Evolutionary conservation across 2,113 vertebrate genomes (phyloP).

Genomic region (Anas platyrhynchos): DNA sequence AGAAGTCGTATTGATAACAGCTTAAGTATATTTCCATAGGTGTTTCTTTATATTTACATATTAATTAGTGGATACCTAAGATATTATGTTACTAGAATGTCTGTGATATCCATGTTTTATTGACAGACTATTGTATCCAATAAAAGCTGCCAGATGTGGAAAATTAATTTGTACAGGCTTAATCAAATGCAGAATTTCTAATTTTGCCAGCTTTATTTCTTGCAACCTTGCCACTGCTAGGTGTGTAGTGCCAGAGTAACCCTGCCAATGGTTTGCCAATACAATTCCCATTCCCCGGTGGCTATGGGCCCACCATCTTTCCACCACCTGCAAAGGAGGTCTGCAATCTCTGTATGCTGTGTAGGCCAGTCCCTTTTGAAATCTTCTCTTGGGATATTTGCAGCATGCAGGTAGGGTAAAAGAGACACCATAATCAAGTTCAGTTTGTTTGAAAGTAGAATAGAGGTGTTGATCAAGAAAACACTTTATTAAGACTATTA

Average conservation of each 20-base stretch:
- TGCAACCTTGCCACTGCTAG: background rate
- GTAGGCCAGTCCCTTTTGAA: background rate
- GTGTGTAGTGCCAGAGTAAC: background rate
- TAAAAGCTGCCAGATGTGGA: conserved; percentile 53
- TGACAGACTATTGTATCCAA: conserved; percentile 57
- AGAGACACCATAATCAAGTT: background rate
- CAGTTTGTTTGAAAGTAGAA: background rate
- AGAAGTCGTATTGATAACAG: conserved; percentile 75
- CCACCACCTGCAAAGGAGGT: background rate
- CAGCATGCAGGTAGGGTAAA: background rate
- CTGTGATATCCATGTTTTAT: conserved; percentile 74
- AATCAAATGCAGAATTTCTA: conserved; percentile 47
- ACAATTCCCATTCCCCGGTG: background rate
- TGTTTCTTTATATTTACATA: conserved; percentile 79
- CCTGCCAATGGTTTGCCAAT: background rate
- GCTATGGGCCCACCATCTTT: background rate
- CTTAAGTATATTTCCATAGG: conserved; percentile 79
- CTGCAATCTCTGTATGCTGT: background rate
- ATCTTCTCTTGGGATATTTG: background rate
- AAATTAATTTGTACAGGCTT: conserved; percentile 51
- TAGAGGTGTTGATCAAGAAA: background rate
- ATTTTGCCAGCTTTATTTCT: background rate
- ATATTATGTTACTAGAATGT: conserved; percentile 72
- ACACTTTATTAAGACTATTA: background rate
- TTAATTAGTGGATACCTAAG: conserved; percentile 75